Evolutionary conservation across 2,888 invertebrate genomes (phyloP), one percentile per base, ranked within the genome.

Genomic region (Dromius quadrimaculatus): DNA sequence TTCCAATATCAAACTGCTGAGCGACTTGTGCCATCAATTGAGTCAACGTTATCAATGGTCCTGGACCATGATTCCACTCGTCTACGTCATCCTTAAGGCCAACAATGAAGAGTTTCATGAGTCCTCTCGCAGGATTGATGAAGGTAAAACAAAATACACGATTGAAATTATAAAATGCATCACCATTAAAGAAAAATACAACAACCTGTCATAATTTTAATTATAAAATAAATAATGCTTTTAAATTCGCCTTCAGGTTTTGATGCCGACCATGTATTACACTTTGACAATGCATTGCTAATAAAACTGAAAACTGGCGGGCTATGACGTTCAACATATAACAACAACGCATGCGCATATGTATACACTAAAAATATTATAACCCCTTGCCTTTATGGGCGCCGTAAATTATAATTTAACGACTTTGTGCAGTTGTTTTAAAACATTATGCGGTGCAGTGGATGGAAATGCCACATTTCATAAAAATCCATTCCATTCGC

Each of bases 11-110:
- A 59, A 59, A 34, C 11, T 59, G 59, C 78, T 85, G 62, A 74
- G 84, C 72, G 82, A 83, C 61, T 81, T 83, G 74, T 84, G 83
- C 75, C 79, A 80, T 71, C 81, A 81, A 74, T 74, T 83, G 5
- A 80, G 79, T 73, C 81, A 82, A 71, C 81, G 80, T 73, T 84
- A 83, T 77, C 79, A 80, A 62, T 79, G 83, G 71, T 79, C 83
- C 6, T 82, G 82, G 81, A 81, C 79, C 68, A 81, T 83, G 79
- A 76, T 85, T 65, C 80, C 84, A 9, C 76, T 85, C 72, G 82
- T 85, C 76, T 83, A 83, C 75, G 81, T 83, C 15, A 84, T 85
- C 57, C 76, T 85, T 8, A 84, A 84, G 74, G 81, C 83, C 71
- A 79, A 82, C 68, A 81, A 81, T 66, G 82, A 80, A 41, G 82